Evolutionary conservation across 2,113 vertebrate genomes (phyloP), one percentile per base, ranked within the genome.

Genomic region (Theristicus caerulescens): DNA sequence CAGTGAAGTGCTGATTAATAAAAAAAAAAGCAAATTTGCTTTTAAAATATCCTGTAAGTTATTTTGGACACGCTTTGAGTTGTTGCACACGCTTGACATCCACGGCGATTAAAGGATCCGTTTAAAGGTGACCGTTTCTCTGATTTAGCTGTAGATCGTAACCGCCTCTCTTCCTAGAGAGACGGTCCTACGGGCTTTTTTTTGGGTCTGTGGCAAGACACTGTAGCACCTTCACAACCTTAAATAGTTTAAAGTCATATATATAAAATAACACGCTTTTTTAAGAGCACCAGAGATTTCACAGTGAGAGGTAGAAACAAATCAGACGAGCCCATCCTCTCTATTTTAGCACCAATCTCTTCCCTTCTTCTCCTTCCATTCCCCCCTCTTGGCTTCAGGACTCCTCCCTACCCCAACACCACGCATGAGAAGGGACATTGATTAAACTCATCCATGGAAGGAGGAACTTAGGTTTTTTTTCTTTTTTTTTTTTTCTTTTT

Each of bases 301-400:
- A 98, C 98, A 98, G 98, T 98, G 98, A 98, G 98, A 98, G 99
- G 98, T 98, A 98, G 98, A 98, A 94, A 97, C 96, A 97, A 95
- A 96, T 96, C 93, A 93, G 90, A 96, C 78, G 4, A 80, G 84
- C 94, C 92, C 71, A 66, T 80, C 95, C 96, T 87, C 80, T 95
- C 88, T 96, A 66, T 74, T 95, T 95, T 96, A 97, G 96, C 97
- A 97, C 97, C 94, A 93, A 93, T 96, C 72, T 95, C 82, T 88
- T 94, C 90, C 82, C 71, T 58, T 77, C 80, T 79, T 76, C 94
- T 94, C 94, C 91, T 93, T 96, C 94, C 92, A 55, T 66, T 87
- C 65, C 79, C 91, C 67, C 22, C 73, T 87, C 85, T 85, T 70
- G 83, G 92, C 91, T 96, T 93, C 3, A 2, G 92, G 79, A 65